These are phyloP conservation scores for Eulithis testata DNA, from an alignment of 2,888 invertebrate species.

Conservation along the genomic window DNA sequence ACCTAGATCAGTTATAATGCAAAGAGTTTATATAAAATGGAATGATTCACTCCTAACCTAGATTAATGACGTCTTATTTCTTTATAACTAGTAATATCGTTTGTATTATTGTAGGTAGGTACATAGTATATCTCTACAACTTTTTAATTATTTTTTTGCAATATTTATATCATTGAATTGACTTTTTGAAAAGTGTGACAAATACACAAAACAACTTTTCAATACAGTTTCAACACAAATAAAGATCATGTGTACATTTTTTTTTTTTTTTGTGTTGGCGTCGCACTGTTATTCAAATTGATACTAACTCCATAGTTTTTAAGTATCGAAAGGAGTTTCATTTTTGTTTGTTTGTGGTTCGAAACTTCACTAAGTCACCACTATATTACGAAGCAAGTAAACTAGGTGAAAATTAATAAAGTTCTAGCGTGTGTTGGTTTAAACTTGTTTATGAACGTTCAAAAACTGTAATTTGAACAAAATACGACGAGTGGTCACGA, in stretches of 20 bases:
- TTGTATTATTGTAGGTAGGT: no score
- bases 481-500: constrained; percentile 39
- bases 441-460: constrained; percentile 36
- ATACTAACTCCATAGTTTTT: no score
- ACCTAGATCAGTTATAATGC: constrained; percentile 10
- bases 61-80: not conserved
- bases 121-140: no score
- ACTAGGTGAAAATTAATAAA: constrained; percentile 37
- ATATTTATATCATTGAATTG: no score
- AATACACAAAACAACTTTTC: no score
- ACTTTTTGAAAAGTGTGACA: no score
- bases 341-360: constrained; percentile 5
- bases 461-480: constrained; percentile 41
- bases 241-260: no score
- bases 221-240: no score
- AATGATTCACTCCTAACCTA: constrained; percentile 11
- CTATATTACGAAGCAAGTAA: constrained; percentile 25
- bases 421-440: constrained; percentile 28
- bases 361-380: constrained; percentile 14
- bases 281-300: no score
- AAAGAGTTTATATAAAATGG: constrained; percentile 9
- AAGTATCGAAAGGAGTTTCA: not conserved
- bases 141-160: no score
- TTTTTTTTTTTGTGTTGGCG: no score
- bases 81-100: no score